A percentile compares a stretch with the other conserved stretches of the same genome.
These are phyloP conservation scores for Tarsius wallacei DNA, from an alignment of 2,797 vertebrate species.

Conservation along the genomic window DNA sequence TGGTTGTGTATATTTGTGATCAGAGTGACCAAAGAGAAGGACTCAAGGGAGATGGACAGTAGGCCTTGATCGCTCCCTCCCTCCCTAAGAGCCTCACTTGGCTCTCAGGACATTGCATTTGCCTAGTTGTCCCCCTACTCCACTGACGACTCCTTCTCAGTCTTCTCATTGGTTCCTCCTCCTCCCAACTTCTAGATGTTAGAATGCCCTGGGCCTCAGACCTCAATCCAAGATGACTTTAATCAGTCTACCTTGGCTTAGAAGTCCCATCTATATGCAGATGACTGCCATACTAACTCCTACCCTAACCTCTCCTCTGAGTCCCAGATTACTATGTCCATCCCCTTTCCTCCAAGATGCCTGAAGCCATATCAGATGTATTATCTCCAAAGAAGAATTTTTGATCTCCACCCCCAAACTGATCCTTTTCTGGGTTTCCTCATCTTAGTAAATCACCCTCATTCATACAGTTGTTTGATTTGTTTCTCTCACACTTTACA, in stretches of 20 bases:
- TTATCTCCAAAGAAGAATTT: neutral
- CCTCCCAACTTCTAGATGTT: neutral
- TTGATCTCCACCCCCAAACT: neutral
- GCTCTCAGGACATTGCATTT: neutral
- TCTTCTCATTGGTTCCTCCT: neutral
- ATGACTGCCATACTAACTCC: neutral
- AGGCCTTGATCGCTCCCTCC: no score
- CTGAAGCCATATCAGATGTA: neutral
- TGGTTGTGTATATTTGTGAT: neutral
- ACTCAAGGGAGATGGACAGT: accelerated
- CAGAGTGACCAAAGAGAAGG: neutral
- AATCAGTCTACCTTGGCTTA: neutral
- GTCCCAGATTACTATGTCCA: neutral
- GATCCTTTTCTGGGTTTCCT: neutral
- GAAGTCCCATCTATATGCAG: neutral
- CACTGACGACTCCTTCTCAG: neutral
- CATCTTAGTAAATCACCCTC: neutral
- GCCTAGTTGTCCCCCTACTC: neutral
- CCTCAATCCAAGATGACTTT: neutral
- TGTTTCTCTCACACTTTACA: neutral
- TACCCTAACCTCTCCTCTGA: neutral
- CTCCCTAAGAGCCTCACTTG: neutral
- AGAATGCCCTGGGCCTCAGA: neutral
- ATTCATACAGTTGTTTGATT: constrained; percentile 24
- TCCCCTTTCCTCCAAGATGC: neutral